Conservation (phyloP, 2,113 vertebrate genomes). For the Zosterops hypoxanthus region DNA sequence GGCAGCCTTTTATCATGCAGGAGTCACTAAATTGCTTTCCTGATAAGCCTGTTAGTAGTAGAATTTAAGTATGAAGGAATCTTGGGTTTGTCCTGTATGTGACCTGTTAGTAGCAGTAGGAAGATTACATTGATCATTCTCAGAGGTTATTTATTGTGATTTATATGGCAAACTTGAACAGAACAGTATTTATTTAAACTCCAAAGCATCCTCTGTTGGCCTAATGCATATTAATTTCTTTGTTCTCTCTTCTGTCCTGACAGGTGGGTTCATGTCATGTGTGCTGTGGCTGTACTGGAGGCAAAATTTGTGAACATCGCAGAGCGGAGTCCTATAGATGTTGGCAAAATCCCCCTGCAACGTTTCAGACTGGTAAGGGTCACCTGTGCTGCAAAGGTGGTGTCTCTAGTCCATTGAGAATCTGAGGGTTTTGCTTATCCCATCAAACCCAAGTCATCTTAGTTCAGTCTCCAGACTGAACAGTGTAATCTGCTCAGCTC, state of each 20-base stretch:
- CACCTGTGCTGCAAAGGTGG: neutral
- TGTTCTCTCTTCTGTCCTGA: neutral
- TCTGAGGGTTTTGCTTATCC: neutral
- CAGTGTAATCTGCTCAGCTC: neutral
- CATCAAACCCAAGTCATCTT: neutral
- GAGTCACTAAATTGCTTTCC: neutral
- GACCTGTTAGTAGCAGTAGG: neutral
- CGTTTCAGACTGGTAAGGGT: slow-evolving; percentile 91
- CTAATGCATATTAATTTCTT: neutral
- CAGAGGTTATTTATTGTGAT: neutral
- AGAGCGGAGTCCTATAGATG: slow-evolving; percentile 90
- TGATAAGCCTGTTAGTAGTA: neutral
- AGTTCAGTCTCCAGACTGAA: neutral
- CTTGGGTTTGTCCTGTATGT: neutral
- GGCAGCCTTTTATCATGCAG: neutral
- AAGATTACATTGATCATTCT: neutral
- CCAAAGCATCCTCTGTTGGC: neutral
- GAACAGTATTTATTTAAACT: neutral
- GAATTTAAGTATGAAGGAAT: neutral
- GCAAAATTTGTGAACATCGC: slow-evolving; percentile 94
- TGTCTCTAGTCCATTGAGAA: neutral
- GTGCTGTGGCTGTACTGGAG: slow-evolving; percentile 94
- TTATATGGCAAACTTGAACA: neutral
- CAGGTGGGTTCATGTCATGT: slow-evolving; percentile 98
- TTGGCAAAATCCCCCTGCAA: slow-evolving; percentile 90